Percentiles rank a stretch among this genome's conserved stretches.
Conservation (phyloP, 1,140 invertebrate genomes). For the Leptopilina boulardi region DNA sequence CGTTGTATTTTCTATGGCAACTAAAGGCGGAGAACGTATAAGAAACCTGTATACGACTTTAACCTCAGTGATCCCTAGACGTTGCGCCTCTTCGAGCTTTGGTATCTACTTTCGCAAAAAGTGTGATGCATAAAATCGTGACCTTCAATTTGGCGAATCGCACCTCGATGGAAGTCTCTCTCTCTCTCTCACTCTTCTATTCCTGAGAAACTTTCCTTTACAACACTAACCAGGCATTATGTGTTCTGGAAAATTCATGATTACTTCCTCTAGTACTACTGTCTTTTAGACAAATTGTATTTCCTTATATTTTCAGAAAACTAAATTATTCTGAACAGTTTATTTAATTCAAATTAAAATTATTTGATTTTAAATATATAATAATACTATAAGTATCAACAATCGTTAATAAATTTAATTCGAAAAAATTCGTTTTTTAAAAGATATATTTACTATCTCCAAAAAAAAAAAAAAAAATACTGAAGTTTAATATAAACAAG, state of each 20-base stretch:
- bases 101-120: slow-evolving; percentile 32
- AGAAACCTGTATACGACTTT: slow-evolving; percentile 30
- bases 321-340: too few relatives aligned
- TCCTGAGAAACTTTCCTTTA: slow-evolving; percentile 28
- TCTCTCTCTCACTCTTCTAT: too few relatives aligned
- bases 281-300: not conserved
- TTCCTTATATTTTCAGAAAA: not conserved
- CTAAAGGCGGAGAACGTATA: slow-evolving; percentile 30
- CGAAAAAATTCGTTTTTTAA: too few relatives aligned
- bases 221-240: slow-evolving; percentile 13
- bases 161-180: slow-evolving; percentile 21
- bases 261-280: not conserved
- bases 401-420: too few relatives aligned
- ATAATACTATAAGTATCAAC: too few relatives aligned
- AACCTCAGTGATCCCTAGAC: slow-evolving; percentile 32
- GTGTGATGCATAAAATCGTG: slow-evolving; percentile 32
- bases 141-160: slow-evolving; percentile 32
- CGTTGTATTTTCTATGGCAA: slow-evolving; percentile 33
- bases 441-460: not conserved
- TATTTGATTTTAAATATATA: too few relatives aligned
- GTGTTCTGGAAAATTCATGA: slow-evolving; percentile 23
- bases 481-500: not conserved
- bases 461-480: too few relatives aligned
- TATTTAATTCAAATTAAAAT: too few relatives aligned
- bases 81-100: not conserved